Evolutionary conservation across 1,140 invertebrate species (phyloP).

Genomic region (Hydropsyche tenuis): DNA sequence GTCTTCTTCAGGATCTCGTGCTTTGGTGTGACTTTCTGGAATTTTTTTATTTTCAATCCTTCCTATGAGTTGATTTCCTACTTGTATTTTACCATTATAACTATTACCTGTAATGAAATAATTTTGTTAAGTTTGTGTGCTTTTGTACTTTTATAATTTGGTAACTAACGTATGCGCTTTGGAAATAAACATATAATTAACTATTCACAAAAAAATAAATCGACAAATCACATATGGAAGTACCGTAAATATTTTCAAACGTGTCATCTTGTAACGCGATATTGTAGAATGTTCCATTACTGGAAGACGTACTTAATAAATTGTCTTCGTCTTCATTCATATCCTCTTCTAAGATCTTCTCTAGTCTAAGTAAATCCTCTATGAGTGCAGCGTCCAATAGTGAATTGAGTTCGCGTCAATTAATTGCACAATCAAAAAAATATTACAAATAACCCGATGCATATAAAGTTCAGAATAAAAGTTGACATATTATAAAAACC

Average conservation of each 20-base stretch:
- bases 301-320: constrained; percentile 16
- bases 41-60: constrained; percentile 2
- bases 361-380: constrained; percentile 49
- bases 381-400: constrained; percentile 43
- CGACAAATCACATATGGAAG: too few species aligned
- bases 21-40: background rate
- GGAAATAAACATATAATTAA: too few species aligned
- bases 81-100: background rate
- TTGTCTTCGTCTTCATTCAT: constrained; percentile 32
- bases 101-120: background rate
- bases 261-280: constrained; percentile 37
- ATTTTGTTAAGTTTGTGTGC: too few species aligned
- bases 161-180: too few species aligned
- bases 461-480: too few species aligned
- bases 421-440: too few species aligned
- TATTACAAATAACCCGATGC: too few species aligned
- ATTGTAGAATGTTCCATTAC: constrained; percentile 39
- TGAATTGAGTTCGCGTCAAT: too few species aligned
- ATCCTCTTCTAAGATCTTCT: constrained; percentile 44
- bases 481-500: too few species aligned
- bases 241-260: background rate
- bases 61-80: background rate
- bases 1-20: too few species aligned
- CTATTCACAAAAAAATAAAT: too few species aligned
- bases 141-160: too few species aligned